Evolutionary conservation across 2,888 invertebrate genomes (phyloP), one percentile per base, ranked within the genome.

Genomic region (Macrosiphum euphorbiae): DNA sequence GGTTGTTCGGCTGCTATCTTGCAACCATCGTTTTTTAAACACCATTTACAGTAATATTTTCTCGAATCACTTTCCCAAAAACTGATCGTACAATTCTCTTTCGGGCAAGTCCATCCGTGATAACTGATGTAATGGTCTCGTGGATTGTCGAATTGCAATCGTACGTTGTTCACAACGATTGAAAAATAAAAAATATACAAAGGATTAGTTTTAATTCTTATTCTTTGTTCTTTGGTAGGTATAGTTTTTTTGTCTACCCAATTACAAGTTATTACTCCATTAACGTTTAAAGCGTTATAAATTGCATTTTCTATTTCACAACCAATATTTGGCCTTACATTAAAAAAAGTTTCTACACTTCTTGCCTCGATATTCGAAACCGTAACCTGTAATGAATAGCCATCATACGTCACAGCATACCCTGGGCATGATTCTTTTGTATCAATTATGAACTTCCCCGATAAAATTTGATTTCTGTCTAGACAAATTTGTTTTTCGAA

Each of bases 41-140:
- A 89, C 89, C 89, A 89, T 47, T 89, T 89, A 20, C 89, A 89
- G 61, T 89, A 89, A 44, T 89, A 89, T 41, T 28, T 58, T 26
- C 13, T 26, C 41, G 41, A 88, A 13, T 88, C 88, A 7, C 13
- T 88, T 28, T 88, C 41, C 55, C 88, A 88, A 55, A 26, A 88
- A 26, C 26, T 10, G 26, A 35, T 88, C 1, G 41, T 35, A 41
- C 88, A 88, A 0, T 24, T 28, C 0, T 10, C 26, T 13, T 35
- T 52, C 0, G 50, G 88, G 52, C 88, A 88, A 0, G 0, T 13
- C 7, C 41, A 11, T 28, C 26, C 41, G 41, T 35, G 26, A 41
- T 35, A 13, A 11, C 41, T 88, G 88, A 88, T 41, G 26, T 88
- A 88, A 58, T 88, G 88, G 13, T 88, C 88, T 55, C 41, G 35